Evolutionary conservation across 2,888 invertebrate species (phyloP).

Genomic region (Drosophila putrida): DNA sequence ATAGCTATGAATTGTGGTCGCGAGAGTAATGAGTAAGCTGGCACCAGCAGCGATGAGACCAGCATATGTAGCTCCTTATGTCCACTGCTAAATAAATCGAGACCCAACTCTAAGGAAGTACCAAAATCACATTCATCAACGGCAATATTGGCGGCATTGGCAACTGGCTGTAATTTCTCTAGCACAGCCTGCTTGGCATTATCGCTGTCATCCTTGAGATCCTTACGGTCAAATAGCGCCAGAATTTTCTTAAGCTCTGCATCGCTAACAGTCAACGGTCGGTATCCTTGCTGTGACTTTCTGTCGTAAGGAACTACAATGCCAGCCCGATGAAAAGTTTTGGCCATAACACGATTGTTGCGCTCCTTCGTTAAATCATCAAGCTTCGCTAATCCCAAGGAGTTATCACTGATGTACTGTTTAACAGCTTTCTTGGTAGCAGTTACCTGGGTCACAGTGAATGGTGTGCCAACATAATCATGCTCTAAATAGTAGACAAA

Average conservation of each 20-base stretch:
- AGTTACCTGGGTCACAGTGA: conserved; percentile 87
- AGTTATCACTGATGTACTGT: conserved; percentile 88
- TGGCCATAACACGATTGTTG: conserved; percentile 88
- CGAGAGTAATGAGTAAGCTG: conserved; percentile 91
- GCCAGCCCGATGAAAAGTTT: conserved; percentile 92
- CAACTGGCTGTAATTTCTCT: conserved; percentile 91
- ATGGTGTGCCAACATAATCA: conserved; percentile 86
- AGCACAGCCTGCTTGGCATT: conserved; percentile 87
- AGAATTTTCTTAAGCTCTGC: conserved; percentile 90
- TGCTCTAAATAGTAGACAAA: conserved; percentile 81
- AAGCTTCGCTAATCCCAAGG: conserved; percentile 87
- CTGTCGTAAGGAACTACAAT: conserved; percentile 94
- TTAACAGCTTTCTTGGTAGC: conserved; percentile 88
- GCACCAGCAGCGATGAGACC: conserved; percentile 88
- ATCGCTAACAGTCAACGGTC: conserved; percentile 90
- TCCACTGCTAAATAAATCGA: conserved; percentile 93
- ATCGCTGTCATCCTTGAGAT: conserved; percentile 80
- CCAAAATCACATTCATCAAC: conserved; percentile 98
- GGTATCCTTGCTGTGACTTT: conserved; percentile 94
- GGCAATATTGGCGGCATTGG: conserved; percentile 90
- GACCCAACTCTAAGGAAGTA: conserved; percentile 94
- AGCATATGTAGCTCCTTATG: conserved; percentile 89
- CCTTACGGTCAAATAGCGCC: conserved; percentile 87
- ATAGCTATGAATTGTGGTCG: conserved; percentile 91
- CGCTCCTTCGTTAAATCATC: conserved; percentile 88